Base-by-base conservation (phyloP, 2,113 vertebrate genomes). In the Gymnorhina tibicen region DNA sequence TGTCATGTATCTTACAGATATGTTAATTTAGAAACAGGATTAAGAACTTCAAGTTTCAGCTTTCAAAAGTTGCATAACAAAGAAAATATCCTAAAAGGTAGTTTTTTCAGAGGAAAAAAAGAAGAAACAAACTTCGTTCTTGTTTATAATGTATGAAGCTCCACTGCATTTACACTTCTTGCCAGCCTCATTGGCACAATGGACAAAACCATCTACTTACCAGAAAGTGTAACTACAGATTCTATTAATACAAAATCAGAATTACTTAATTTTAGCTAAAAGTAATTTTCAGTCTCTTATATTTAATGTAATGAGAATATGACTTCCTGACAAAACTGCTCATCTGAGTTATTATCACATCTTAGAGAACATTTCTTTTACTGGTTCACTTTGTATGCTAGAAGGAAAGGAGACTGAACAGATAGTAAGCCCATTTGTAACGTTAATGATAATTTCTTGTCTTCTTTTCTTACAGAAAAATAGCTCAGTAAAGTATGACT, bases 191-290 rank as follows among this genome's bases (percentile, higher is more conserved):
- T 3, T 50, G 33, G 52, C 56, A 89, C 47, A 91, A 86, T 3
- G 26, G 90, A 47, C 56, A 90, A 88, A 93, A 52, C 44, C 66
- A 52, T 60, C n/a, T 39, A 88, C 41, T 83, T 80, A 90, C 42
- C 50, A 95, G 59, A 60, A 93, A 92, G 60, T 59, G 11, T 63
- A 91, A 74, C 76, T 90, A 88, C 26, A 72, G 64, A 67, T 91
- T 87, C 80, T 69, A 89, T 84, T 89, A 93, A 88, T 56, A 88
- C 27, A 92, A 87, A 87, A 94, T 35, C 13, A 8, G 59, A 93
- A 94, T 63, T 77, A 93, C 27, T 94, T 85, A 62, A 90, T 93
- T 79, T 85, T 68, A 92, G 52, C 41, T 37, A 72, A 72, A 77
- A 90, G 64, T 70, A 3, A 84, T 84, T 93, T 87, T 75, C 37